These are phyloP conservation scores for Suricata suricatta DNA, from an alignment of 2,113 vertebrate species.

Conservation along the genomic window DNA sequence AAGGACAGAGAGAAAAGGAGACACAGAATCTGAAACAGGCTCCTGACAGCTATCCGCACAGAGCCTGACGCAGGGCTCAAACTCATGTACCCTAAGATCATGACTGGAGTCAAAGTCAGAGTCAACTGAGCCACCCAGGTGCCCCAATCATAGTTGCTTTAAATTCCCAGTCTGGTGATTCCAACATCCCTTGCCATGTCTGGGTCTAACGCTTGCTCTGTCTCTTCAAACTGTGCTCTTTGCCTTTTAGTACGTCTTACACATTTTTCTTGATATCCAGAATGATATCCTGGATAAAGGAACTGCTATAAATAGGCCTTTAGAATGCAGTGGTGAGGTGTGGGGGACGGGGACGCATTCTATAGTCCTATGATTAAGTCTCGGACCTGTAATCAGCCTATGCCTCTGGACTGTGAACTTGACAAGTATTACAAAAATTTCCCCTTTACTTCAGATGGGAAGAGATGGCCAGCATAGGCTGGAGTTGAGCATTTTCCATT, in stretches of 20 bases:
- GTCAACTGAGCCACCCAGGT: too few relatives aligned
- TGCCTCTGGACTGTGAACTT: background rate
- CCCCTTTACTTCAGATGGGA: background rate
- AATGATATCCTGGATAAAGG: background rate
- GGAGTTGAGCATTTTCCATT: background rate
- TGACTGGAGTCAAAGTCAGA: too few relatives aligned
- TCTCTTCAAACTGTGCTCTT: background rate
- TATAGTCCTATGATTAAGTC: background rate
- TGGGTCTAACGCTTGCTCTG: background rate
- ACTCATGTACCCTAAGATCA: too few relatives aligned
- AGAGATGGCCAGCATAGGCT: background rate
- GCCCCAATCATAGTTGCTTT: background rate
- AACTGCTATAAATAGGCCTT: background rate
- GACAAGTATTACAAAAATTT: background rate
- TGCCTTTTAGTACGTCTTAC: background rate
- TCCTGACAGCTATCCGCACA: too few relatives aligned
- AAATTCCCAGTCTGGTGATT: background rate
- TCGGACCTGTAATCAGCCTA: background rate
- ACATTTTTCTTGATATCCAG: background rate
- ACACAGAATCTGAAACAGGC: too few relatives aligned
- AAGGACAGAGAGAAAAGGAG: too few relatives aligned
- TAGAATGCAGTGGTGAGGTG: background rate
- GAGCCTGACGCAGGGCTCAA: too few relatives aligned
- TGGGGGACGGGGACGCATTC: background rate
- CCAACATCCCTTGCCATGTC: background rate